Percentiles rank a stretch among this genome's conserved stretches.
Conservation (phyloP, 2,888 invertebrate genomes). For the Nymphalis polychloros region DNA sequence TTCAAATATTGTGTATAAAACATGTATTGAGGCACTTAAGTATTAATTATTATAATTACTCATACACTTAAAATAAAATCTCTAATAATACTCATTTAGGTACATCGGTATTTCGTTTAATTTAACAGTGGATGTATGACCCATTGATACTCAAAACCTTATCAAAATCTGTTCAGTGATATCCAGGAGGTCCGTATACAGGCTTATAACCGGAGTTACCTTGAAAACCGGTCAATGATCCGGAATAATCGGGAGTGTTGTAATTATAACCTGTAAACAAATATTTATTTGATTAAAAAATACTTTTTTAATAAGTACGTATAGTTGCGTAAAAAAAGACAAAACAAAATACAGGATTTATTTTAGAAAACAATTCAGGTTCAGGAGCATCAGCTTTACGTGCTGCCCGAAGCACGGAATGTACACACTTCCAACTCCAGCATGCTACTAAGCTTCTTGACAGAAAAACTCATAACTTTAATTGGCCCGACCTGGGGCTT, state of each 20-base stretch:
- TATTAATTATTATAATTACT: neutral
- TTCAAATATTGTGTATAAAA: neutral
- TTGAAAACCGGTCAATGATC: conserved; percentile 71
- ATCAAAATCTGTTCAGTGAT: conserved; percentile 51
- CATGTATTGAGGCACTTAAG: conserved; percentile 1
- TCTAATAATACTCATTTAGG: conserved; percentile 28
- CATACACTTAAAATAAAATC: conserved; percentile 8
- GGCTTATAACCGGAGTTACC: conserved; percentile 43
- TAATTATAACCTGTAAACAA: conserved; percentile 61
- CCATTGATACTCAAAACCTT: conserved; percentile 4
- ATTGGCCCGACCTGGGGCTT: no score
- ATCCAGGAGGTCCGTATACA: conserved; percentile 68
- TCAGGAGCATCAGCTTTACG: no score
- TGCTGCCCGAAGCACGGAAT: no score
- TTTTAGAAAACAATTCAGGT: neutral
- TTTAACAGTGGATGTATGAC: conserved; percentile 1
- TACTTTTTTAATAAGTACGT: neutral
- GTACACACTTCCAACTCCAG: no score
- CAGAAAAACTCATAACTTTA: no score
- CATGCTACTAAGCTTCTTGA: no score
- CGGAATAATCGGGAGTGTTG: conserved; percentile 64
- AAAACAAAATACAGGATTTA: neutral
- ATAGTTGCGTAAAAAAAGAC: no score
- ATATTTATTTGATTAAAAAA: neutral
- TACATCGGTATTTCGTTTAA: conserved; percentile 16